Evolutionary conservation across 2,113 vertebrate species (phyloP).

Genomic region (Alosa alosa): DNA sequence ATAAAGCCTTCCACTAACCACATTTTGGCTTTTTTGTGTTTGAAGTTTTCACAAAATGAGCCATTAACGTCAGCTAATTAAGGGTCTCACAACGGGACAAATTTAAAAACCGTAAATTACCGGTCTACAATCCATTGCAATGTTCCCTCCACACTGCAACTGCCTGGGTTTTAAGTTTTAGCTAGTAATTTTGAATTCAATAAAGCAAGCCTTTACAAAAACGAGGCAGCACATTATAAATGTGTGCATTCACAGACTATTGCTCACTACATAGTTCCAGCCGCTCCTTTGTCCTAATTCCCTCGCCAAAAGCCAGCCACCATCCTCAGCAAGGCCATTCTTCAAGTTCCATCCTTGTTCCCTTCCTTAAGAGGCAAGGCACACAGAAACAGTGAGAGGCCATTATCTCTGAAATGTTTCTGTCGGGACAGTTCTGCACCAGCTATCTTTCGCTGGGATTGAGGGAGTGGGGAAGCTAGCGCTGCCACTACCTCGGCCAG

Average conservation of each 20-base stretch:
- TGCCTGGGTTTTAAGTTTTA: background rate
- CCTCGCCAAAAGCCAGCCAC: background rate
- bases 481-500: too few relatives aligned
- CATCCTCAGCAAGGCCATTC: background rate
- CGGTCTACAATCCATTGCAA: background rate
- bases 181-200: background rate
- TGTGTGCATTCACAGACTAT: background rate
- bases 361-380: background rate
- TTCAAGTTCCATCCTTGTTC: background rate
- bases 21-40: conserved; percentile 37
- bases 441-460: conserved; percentile 11
- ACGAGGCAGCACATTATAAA: background rate
- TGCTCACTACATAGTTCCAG: background rate
- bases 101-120: background rate
- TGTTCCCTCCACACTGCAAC: background rate
- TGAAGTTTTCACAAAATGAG: conserved; percentile 49
- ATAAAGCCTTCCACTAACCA: conserved; percentile 36
- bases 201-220: background rate
- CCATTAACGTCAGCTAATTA: background rate
- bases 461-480: background rate
- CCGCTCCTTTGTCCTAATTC: background rate
- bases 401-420: conserved; percentile 31
- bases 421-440: conserved; percentile 12
- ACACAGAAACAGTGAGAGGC: conserved; percentile 22
- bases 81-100: background rate